phyloP scores from a whole-genome alignment of 2,888 invertebrate genomes.

The Dynastes hyllus region DNA sequence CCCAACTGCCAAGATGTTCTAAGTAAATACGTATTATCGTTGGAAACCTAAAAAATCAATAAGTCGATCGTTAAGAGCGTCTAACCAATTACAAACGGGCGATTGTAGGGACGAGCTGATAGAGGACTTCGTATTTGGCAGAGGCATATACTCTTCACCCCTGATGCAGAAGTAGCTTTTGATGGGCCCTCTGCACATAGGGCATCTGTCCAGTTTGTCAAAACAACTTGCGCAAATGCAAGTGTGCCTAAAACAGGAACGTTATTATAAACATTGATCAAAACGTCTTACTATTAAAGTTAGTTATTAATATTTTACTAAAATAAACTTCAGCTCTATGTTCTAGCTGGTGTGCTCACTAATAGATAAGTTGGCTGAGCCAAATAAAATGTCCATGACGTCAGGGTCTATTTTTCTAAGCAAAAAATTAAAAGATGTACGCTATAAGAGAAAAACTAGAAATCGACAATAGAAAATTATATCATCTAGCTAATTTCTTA shows the following conservation, averaged over 20 bases:
- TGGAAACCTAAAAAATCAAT: conserved; percentile 84
- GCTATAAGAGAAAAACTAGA: no score
- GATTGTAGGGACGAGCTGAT: conserved; percentile 62
- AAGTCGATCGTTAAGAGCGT: conserved; percentile 81
- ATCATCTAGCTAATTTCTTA: no score
- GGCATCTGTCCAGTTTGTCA: conserved; percentile 87
- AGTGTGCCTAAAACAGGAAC: conserved; percentile 77
- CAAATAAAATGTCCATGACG: no score
- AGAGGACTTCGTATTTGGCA: conserved; percentile 68
- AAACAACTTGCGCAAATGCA: conserved; percentile 89
- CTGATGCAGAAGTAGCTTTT: conserved; percentile 89
- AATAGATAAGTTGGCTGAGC: no score
- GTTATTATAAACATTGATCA: conserved; percentile 35
- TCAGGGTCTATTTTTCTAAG: no score
- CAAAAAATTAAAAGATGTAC: no score
- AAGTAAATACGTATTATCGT: conserved; percentile 67
- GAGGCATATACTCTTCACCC: conserved; percentile 82
- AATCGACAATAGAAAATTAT: no score
- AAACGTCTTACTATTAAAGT: no score
- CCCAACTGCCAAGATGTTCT: neutral
- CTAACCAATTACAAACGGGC: conserved; percentile 72
- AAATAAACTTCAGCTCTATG: no score
- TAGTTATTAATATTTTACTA: no score
- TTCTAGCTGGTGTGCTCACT: no score
- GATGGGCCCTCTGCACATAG: conserved; percentile 89